A percentile compares a stretch with the other conserved stretches of the same genome.
Conservation (phyloP, 1,140 invertebrate species). For the Panulirus ornatus region DNA sequence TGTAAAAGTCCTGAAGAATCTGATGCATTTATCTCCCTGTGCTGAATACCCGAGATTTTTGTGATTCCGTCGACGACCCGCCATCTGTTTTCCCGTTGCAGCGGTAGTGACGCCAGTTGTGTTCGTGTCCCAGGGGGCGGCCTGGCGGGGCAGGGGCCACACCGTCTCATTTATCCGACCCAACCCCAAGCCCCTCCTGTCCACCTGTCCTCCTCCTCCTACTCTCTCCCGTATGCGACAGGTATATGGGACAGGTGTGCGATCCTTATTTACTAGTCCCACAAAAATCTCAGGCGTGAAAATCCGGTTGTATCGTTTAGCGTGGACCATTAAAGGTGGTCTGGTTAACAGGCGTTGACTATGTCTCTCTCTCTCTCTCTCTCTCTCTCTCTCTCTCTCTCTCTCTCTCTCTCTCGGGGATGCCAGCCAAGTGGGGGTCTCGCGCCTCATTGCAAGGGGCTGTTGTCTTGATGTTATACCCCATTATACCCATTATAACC, state of each 20-base stretch:
- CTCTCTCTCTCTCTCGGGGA: no score
- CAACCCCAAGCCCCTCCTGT: neutral
- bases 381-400: no score
- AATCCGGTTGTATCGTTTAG: neutral
- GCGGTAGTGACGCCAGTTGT: neutral
- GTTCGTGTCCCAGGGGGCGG: neutral
- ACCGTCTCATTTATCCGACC: neutral
- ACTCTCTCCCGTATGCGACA: neutral
- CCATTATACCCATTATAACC: constrained; percentile 54
- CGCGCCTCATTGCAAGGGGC: constrained; percentile 18
- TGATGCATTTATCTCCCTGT: constrained; percentile 25
- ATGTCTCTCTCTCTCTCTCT: no score
- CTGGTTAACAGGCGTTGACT: neutral
- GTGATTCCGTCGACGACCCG: constrained; percentile 42
- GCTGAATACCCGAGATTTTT: constrained; percentile 57
- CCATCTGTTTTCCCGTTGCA: constrained; percentile 24
- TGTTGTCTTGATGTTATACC: constrained; percentile 44
- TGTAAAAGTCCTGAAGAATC: constrained; percentile 64
- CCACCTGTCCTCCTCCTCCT: constrained; percentile 1
- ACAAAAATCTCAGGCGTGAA: constrained; percentile 15
- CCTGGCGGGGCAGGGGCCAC: neutral
- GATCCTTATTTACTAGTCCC: constrained; percentile 5
- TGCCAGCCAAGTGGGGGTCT: neutral
- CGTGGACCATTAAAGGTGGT: neutral
- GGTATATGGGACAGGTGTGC: constrained; percentile 48